Evolutionary conservation across 2,797 vertebrate genomes (phyloP).

Genomic region (Synaphobranchus kaupii): DNA sequence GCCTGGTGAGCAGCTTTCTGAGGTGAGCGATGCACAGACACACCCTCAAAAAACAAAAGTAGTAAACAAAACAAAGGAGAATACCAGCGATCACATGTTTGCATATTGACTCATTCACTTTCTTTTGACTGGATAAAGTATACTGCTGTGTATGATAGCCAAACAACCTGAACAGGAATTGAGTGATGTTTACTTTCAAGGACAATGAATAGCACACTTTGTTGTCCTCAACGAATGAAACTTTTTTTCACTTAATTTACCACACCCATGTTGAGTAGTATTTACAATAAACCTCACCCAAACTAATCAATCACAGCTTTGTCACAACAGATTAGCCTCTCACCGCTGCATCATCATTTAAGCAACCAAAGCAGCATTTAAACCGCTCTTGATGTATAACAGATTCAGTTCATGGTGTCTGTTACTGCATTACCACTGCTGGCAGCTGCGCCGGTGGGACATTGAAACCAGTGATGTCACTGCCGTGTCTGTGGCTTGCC

Average conservation of each 20-base stretch:
- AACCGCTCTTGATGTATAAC: background rate
- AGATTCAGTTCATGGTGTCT: background rate
- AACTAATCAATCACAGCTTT: background rate
- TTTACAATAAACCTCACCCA: background rate
- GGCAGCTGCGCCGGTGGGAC: background rate
- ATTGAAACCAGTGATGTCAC: background rate
- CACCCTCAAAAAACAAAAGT: background rate
- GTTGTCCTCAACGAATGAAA: background rate
- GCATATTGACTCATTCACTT: background rate
- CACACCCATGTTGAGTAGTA: background rate
- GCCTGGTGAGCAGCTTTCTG: slow-evolving; percentile 60
- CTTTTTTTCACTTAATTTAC: background rate
- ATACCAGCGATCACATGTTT: background rate
- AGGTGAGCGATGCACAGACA: slow-evolving; percentile 44
- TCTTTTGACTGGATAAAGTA: background rate
- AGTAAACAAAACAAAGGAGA: background rate
- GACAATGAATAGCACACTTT: background rate
- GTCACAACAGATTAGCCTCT: background rate
- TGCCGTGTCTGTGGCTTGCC: background rate
- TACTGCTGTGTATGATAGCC: background rate
- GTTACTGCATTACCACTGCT: background rate
- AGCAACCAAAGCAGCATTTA: background rate
- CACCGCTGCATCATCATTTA: background rate
- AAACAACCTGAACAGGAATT: background rate
- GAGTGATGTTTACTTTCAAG: background rate